These are phyloP conservation scores for Teleiodes luculella DNA, from an alignment of 2,888 invertebrate genomes.

Conservation along the genomic window DNA sequence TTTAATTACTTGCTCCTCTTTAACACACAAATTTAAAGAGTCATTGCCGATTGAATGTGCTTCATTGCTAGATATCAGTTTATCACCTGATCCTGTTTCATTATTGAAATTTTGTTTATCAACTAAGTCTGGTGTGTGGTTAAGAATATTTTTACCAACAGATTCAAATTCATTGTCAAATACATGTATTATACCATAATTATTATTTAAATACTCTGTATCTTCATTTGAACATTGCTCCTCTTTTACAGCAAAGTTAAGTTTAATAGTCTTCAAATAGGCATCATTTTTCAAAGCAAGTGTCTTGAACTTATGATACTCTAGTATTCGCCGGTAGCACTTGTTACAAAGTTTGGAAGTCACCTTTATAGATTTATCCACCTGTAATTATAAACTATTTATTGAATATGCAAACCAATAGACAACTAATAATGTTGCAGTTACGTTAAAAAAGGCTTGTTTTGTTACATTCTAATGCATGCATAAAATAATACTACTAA, in stretches of 20 bases:
- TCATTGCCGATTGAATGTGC: background rate
- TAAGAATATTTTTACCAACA: too few species aligned
- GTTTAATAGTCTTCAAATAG: conserved; percentile 35
- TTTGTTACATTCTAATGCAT: too few species aligned
- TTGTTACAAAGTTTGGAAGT: conserved; percentile 52
- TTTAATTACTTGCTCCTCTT: conserved; percentile 26
- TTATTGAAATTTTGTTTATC: too few species aligned
- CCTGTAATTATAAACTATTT: too few species aligned
- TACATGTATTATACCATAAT: background rate
- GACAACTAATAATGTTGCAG: too few species aligned
- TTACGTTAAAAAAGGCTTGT: too few species aligned
- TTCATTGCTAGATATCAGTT: background rate
- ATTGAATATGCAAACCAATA: too few species aligned
- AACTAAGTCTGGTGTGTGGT: too few species aligned
- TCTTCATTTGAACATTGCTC: conserved; percentile 19
- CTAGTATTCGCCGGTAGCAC: conserved; percentile 51
- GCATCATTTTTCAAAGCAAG: conserved; percentile 50
- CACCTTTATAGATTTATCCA: conserved; percentile 37
- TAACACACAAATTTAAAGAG: background rate
- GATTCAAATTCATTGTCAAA: background rate
- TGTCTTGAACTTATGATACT: conserved; percentile 54
- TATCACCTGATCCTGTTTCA: background rate
- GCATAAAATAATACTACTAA: too few species aligned
- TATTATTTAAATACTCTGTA: background rate
- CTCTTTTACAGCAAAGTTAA: conserved; percentile 28